Evolutionary conservation across 2,113 vertebrate species (phyloP).

Genomic region (Mola mola): DNA sequence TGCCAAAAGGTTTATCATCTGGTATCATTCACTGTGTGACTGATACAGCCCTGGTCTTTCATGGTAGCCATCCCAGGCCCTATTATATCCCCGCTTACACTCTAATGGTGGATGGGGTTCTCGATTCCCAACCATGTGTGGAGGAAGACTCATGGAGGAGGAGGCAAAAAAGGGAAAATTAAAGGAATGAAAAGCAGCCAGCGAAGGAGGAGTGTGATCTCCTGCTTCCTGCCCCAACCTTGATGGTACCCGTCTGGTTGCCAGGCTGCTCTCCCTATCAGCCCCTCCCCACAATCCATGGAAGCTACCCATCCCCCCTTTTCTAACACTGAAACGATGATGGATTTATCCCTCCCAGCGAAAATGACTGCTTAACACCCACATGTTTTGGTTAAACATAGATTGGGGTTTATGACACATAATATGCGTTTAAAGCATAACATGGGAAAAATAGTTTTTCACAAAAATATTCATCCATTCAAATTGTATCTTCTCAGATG

Average conservation of each 20-base stretch:
- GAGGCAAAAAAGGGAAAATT: conserved; percentile 24
- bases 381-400: conserved; percentile 29
- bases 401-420: conserved; percentile 23
- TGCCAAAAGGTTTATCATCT: conserved; percentile 69
- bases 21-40: conserved; percentile 74
- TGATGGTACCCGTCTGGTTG: conserved; percentile 66
- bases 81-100: conserved; percentile 63
- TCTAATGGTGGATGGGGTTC: conserved; percentile 54
- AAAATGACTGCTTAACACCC: conserved; percentile 64
- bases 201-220: conserved; percentile 49
- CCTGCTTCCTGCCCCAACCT: conserved; percentile 53
- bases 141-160: conserved; percentile 37
- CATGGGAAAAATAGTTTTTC: neutral
- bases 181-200: conserved; percentile 46
- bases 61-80: conserved; percentile 55
- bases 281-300: conserved; percentile 1
- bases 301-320: conserved; percentile 2
- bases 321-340: conserved; percentile 56
- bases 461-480: conserved; percentile 7
- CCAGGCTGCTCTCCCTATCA: conserved; percentile 37
- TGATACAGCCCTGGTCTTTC: conserved; percentile 63
- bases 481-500: conserved; percentile 12
- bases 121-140: conserved; percentile 55
- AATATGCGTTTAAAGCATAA: neutral
- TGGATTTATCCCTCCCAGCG: conserved; percentile 53